A percentile compares a stretch with the other conserved stretches of the same genome.
phyloP scores from a whole-genome alignment of 64 coral and sea anemone species.

The Catalaphyllia jardinei region DNA sequence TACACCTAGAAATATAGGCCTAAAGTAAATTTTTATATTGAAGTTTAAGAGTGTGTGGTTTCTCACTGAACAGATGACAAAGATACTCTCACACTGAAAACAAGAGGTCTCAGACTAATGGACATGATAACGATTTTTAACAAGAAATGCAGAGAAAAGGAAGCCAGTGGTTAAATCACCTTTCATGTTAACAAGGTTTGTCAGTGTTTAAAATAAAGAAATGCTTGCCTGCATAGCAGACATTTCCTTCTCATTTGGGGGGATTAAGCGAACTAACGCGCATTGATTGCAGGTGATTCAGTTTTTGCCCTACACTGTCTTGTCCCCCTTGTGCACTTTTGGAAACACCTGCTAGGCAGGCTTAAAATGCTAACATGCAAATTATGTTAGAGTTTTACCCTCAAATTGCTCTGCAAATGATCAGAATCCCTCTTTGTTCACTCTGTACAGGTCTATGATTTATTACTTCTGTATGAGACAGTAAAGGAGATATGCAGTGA shows the following conservation, averaged over 20 bases:
- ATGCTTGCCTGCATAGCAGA: too few relatives aligned
- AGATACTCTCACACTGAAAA: conserved; percentile 74
- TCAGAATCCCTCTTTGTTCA: too few relatives aligned
- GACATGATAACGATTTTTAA: conserved; percentile 89
- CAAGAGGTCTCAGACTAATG: conserved; percentile 75
- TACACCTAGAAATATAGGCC: too few relatives aligned
- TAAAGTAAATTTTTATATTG: too few relatives aligned
- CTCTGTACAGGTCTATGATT: too few relatives aligned
- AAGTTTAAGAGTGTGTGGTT: neutral
- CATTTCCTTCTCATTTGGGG: too few relatives aligned
- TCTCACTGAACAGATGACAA: conserved; percentile 72
- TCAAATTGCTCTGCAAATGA: too few relatives aligned
- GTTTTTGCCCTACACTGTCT: neutral
- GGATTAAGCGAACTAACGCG: too few relatives aligned
- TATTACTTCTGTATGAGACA: too few relatives aligned
- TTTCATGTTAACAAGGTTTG: neutral
- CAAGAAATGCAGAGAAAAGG: conserved; percentile 83
- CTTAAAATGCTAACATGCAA: too few relatives aligned
- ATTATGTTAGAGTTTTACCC: too few relatives aligned
- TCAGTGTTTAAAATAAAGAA: neutral
- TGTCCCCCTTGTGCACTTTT: neutral
- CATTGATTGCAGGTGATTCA: neutral
- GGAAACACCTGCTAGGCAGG: neutral
- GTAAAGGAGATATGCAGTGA: too few relatives aligned
- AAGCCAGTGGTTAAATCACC: neutral